Conservation (phyloP, 2,113 vertebrate genomes). For the Falco punctatus region DNA sequence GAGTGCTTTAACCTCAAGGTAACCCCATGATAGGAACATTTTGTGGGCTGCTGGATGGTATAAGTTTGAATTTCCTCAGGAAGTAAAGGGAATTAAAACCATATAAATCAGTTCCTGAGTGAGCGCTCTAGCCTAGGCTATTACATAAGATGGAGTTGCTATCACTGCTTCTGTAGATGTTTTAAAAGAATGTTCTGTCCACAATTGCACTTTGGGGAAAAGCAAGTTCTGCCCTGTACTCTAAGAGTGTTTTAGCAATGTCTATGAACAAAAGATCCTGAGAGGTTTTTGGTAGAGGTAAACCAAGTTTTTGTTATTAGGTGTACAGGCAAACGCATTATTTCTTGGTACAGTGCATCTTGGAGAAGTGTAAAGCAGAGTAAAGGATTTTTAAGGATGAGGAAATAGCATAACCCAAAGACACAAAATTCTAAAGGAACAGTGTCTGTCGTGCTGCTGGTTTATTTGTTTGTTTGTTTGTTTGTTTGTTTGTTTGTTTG, state of each 20-base stretch:
- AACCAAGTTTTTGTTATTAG: not conserved
- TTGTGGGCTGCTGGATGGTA: not conserved
- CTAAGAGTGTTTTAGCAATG: not conserved
- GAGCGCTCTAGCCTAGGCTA: not conserved
- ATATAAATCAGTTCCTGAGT: constrained; percentile 18
- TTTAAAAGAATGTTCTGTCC: not conserved
- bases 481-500: not conserved
- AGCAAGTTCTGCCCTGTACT: not conserved
- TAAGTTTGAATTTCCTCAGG: not conserved
- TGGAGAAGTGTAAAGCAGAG: not conserved
- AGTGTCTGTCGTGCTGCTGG: not conserved
- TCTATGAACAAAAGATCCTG: not conserved
- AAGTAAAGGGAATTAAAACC: constrained; percentile 16
- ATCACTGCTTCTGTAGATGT: not conserved
- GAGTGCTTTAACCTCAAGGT: not conserved
- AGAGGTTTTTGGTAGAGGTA: not conserved
- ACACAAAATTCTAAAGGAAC: not conserved
- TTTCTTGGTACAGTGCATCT: not conserved
- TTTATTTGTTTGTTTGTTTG: not conserved
- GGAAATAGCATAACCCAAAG: not conserved
- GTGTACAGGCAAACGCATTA: not conserved
- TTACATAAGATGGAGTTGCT: not conserved
- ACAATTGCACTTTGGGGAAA: not conserved
- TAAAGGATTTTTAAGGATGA: not conserved
- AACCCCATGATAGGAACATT: not conserved